These are phyloP conservation scores for Cervus canadensis DNA, from an alignment of 2,113 vertebrate species.

Conservation along the genomic window DNA sequence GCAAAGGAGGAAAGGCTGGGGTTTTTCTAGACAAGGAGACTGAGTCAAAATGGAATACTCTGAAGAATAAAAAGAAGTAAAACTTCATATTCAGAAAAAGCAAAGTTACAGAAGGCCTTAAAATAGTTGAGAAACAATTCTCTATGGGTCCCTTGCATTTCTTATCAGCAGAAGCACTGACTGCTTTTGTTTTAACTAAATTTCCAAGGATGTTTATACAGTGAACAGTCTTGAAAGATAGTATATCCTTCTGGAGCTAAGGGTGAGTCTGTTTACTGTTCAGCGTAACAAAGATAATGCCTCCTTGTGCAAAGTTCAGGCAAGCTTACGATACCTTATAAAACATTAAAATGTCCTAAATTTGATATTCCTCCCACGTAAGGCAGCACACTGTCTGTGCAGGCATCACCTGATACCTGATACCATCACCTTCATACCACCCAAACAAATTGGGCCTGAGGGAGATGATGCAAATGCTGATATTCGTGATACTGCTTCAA, in stretches of 20 bases:
- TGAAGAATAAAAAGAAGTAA: not conserved
- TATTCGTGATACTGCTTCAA: not conserved
- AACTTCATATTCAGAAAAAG: not conserved
- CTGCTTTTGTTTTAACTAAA: not conserved
- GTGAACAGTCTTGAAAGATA: not conserved
- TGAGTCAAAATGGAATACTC: not conserved
- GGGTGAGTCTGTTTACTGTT: not conserved
- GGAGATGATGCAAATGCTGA: not conserved
- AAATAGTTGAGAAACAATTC: not conserved
- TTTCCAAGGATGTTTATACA: not conserved
- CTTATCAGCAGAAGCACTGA: not conserved
- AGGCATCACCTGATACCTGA: not conserved
- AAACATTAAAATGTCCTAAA: not conserved
- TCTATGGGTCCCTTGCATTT: not conserved
- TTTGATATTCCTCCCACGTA: not conserved
- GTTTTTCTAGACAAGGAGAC: not conserved
- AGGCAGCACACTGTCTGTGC: not conserved
- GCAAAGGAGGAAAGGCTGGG: not conserved
- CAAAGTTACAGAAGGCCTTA: not conserved
- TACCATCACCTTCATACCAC: not conserved
- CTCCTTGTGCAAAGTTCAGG: not conserved
- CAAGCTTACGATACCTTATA: not conserved
- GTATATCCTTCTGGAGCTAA: not conserved
- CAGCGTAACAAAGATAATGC: not conserved
- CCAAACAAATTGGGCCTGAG: not conserved